Conservation (phyloP, 92 coral and sea anemone genomes). For the Siderastrea radians region DNA sequence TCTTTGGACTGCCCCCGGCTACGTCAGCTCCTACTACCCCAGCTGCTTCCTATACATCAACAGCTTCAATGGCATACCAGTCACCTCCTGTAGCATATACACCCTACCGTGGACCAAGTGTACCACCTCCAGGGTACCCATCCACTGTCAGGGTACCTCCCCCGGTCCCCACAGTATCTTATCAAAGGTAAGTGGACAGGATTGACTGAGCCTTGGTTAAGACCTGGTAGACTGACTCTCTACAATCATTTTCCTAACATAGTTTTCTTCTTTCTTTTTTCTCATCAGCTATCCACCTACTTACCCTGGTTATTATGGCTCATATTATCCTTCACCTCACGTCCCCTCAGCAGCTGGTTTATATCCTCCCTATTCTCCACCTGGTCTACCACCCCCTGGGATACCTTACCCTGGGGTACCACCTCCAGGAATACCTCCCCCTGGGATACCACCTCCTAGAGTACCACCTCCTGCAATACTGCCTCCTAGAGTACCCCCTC, state of each 20-base stretch:
- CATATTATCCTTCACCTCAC: slow-evolving; percentile 33
- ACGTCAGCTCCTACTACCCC: slow-evolving; percentile 5
- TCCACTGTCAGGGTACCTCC: slow-evolving; percentile 52
- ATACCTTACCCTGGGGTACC: slow-evolving; percentile 59
- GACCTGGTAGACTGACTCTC: not conserved
- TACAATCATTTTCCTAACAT: too few relatives aligned
- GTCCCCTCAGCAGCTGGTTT: slow-evolving; percentile 38
- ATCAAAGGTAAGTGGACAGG: slow-evolving; percentile 35
- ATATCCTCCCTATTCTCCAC: slow-evolving; percentile 25
- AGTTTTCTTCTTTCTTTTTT: not conserved
- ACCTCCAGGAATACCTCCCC: slow-evolving; percentile 68
- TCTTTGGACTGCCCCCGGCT: slow-evolving; percentile 71
- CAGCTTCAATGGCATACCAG: slow-evolving; percentile 27
- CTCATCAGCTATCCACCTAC: slow-evolving; percentile 31
- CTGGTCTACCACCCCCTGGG: slow-evolving; percentile 54
- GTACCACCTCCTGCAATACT: slow-evolving; percentile 30
- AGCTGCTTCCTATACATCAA: not conserved
- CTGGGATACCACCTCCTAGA: slow-evolving; percentile 56
- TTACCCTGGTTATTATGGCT: slow-evolving; percentile 40
- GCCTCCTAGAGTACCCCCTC: slow-evolving; percentile 33
- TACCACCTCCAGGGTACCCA: slow-evolving; percentile 65
- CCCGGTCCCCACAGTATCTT: slow-evolving; percentile 36
- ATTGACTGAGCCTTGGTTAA: not conserved
- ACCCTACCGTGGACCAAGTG: slow-evolving; percentile 36
- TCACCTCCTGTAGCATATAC: slow-evolving; percentile 26